Evolutionary conservation across 2,888 invertebrate species (phyloP), one percentile per base, ranked within the genome.

Genomic region (Antheraea assamensis): DNA sequence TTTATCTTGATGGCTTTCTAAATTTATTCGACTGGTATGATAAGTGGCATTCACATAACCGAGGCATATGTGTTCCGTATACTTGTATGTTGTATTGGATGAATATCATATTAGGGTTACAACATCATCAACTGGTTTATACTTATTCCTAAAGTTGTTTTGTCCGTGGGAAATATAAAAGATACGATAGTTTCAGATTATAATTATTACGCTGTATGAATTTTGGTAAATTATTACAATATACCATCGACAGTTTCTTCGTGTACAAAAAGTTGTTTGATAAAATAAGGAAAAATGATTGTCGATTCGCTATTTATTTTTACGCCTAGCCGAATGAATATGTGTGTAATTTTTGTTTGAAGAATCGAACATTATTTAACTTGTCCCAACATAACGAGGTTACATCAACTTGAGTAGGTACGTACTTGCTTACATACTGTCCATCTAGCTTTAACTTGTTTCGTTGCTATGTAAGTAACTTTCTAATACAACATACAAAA

Each of bases 381-480:
- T 86, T 87, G 87, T 80, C 83, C 85, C 85, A 88, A 85, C 86
- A 86, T 88, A 88, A 89, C 87, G 88, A 89, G 89, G 91, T 90
- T 90, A 91, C 91, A 89, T 90, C 91, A 90, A 90, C 90, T 89
- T 83, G 83, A 89, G 87, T n/a, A n/a, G n/a, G n/a, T 88, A 88
- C 86, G 84, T 87, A 87, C 87, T 86, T 83, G 86, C 86, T 87
- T 85, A 89, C 88, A 88, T 87, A 83, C 86, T 86, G 84, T 86
- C 88, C 86, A 85, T 87, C 87, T 87, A 85, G 87, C 88, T 89
- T 90, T 86, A 91, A 91, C 92, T 92, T 88, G 90, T 91, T 90
- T 87, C 85, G 87, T 89, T 89, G 88, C 90, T 88, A 92, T 90
- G 88, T 88, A 90, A 89, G 87, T 89, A 85, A 93, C 93, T 93